Evolutionary conservation across 2,888 invertebrate genomes (phyloP), one percentile per base, ranked within the genome.

Genomic region (Yponomeuta plumbellus): DNA sequence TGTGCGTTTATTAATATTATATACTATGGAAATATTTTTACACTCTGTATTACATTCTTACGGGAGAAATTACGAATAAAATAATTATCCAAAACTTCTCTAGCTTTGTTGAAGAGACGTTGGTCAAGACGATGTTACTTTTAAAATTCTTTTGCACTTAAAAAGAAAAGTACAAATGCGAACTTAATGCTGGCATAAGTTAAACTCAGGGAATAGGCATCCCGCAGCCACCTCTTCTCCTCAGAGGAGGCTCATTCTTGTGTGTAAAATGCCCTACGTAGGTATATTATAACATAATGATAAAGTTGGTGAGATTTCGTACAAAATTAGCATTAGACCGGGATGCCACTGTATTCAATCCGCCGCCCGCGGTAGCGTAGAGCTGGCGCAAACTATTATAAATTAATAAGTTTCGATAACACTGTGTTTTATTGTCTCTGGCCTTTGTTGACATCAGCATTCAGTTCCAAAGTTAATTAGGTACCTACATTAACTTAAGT

Each of bases 271-370:
- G 8, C 44, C 44, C 44, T 17, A 2, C 10, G 44, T 44, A 44
- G 4, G 44, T 44, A 44, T 44, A 8, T 8, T 44, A 17, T 17
- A 17, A 52, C 17, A 17, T 52, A 17, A 52, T 5, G 44, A 52
- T 52, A 52, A 17, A 52, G 44, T 52, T 52, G 10, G 17, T 52
- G 58, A 58, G 20, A 61, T 44, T 63, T 63, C 63, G 63, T 63
- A 63, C 63, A 63, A 63, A 63, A 44, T 44, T 44, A 63, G 63
- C 11, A 11, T 23, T 62, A 62, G 39, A 40, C 61, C 62, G 62
- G 39, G 62, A 62, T 62, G 62, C 62, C 62, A 62, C 40, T 63
- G 63, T 63, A 63, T 63, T 63, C 63, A 63, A 34, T 40, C 23
- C 23, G 59, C 59, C 59, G 59, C 17, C n/a, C 26, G 61, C 23